A percentile compares a stretch with the other conserved stretches of the same genome.
These are phyloP conservation scores for Synanthedon andrenaeformis DNA, from an alignment of 2,888 invertebrate species.

Conservation along the genomic window DNA sequence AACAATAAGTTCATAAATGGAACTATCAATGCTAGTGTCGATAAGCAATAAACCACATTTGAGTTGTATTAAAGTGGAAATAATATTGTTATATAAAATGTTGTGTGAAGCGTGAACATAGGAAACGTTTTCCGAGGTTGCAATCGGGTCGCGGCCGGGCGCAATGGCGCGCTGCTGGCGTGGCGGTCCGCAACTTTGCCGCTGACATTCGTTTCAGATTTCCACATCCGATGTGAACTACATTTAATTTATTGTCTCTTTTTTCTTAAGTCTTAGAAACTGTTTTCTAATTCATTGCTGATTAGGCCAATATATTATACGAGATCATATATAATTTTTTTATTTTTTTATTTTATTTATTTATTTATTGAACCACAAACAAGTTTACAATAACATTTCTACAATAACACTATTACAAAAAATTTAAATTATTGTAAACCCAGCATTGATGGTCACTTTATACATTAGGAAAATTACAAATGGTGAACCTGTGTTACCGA, in stretches of 20 bases:
- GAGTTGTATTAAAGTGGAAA: constrained; percentile 20
- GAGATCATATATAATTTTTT: no score
- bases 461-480: no score
- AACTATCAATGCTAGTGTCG: neutral
- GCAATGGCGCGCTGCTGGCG: constrained; percentile 1
- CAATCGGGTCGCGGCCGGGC: constrained; percentile 10
- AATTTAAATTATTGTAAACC: no score
- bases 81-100: constrained; percentile 25
- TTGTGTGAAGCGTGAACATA: constrained; percentile 27
- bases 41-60: neutral
- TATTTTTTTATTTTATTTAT: no score
- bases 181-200: constrained; percentile 38
- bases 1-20: no score
- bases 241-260: neutral
- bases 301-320: no score
- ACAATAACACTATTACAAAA: no score
- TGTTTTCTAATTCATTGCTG: no score
- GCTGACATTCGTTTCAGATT: constrained; percentile 28
- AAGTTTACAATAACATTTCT: no score
- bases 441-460: no score
- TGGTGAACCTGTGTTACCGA: no score
- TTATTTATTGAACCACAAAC: no score
- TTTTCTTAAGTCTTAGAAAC: neutral
- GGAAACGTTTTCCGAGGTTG: constrained; percentile 46
- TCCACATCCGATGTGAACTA: neutral